Evolutionary conservation across 2,113 vertebrate species (phyloP), one percentile per base, ranked within the genome.

Genomic region (Tachysurus fulvidraco): DNA sequence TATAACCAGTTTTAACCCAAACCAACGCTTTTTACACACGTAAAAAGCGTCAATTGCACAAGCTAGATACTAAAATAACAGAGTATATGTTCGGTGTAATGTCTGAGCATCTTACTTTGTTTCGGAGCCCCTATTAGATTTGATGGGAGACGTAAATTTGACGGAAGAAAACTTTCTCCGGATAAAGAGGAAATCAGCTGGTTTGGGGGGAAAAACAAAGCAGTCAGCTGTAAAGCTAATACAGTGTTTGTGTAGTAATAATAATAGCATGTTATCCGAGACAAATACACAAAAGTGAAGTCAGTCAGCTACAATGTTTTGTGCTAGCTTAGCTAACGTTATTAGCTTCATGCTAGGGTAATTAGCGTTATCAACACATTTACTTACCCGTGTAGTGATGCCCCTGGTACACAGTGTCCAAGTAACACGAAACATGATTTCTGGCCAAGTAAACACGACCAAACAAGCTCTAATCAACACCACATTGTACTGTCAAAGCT

Each of bases 141-240:
- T 6, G 94, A 54, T 0, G 95, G 94, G 73, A 96, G 91, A 82
- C 92, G 90, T 6, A 96, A 12, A 52, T 96, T 96, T 6, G 94
- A 85, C 50, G 95, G 94, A n/a, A 95, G 87, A 59, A 36, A 17
- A 8, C 52, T 87, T 79, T 93, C 92, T 57, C 91, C 87, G 6
- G 91, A 88, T 19, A 94, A 79, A 0, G 94, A 93, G 0, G 95
- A 96, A 59, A 90, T 54, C 6, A 94, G 91, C 95, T 96, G 13
- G 30, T 14, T 19, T 57, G 28, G 12, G 41, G 88, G 25, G 87
- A 88, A 9, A 9, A 50, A 64, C 14, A 88, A 55, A 44, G 23
- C 5, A 0, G 16, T 54, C 12, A 77, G 46, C 4, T 50, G 12
- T 59, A 41, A 80, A 59, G 0, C 25, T n/a, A 13, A 4, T 13